These are phyloP conservation scores for Sminthopsis crassicaudata DNA, from an alignment of 2,113 vertebrate species.

Conservation along the genomic window DNA sequence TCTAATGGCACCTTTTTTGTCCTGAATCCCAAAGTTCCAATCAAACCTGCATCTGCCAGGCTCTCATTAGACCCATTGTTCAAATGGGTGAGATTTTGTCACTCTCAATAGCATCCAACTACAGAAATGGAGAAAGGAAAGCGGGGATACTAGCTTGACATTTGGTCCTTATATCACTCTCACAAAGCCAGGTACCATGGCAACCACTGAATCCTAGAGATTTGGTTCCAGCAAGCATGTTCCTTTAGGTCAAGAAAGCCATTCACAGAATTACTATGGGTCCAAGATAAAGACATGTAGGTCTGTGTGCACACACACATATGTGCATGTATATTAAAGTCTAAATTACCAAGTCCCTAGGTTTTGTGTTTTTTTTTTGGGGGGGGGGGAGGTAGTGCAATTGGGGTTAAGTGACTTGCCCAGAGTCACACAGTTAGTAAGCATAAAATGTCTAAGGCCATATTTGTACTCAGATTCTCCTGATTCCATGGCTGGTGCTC, in stretches of 20 bases:
- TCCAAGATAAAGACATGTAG: neutral
- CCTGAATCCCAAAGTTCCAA: neutral
- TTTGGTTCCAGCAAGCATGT: neutral
- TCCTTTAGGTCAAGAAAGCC: neutral
- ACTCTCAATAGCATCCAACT: neutral
- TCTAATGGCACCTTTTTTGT: neutral
- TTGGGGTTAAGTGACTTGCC: too few species aligned
- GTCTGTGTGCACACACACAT: neutral
- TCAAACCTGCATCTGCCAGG: neutral
- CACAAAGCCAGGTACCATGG: slow-evolving; percentile 2
- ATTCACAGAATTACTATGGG: neutral
- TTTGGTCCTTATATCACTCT: neutral
- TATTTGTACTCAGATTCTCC: too few species aligned
- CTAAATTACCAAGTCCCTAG: neutral
- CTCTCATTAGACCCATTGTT: neutral
- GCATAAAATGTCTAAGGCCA: too few species aligned
- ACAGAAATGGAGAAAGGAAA: neutral
- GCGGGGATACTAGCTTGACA: neutral
- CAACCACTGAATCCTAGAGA: slow-evolving; percentile 23
- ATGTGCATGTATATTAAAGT: neutral
- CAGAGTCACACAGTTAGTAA: too few species aligned
- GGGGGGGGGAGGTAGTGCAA: too few species aligned
- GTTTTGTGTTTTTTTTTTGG: too few species aligned
- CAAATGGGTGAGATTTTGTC: neutral
- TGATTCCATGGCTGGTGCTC: too few species aligned